A percentile compares a stretch with the other conserved stretches of the same genome.
Evolutionary conservation across 2,113 vertebrate genomes (phyloP).

Genomic region (Loxodonta africana): DNA sequence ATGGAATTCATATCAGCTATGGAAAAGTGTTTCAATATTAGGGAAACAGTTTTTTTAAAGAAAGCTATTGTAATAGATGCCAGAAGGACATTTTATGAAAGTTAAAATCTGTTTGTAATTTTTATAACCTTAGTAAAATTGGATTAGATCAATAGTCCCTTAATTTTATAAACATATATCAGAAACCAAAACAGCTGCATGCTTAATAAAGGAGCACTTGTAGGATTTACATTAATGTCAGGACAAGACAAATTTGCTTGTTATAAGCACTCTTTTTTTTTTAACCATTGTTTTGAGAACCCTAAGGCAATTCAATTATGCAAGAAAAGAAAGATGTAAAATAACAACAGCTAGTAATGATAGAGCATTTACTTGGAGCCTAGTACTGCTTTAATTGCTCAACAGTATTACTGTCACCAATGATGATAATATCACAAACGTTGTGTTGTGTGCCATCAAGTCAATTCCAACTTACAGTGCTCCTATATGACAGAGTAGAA

Average conservation of each 20-base stretch:
- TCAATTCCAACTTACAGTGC: too few relatives aligned
- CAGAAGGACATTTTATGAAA: slow-evolving; percentile 11
- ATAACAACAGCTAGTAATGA: slow-evolving; percentile 39
- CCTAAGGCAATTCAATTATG: not conserved
- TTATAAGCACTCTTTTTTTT: not conserved
- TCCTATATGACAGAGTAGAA: too few relatives aligned
- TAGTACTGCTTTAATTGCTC: not conserved
- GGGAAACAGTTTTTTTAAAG: slow-evolving; percentile 21
- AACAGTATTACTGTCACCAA: slow-evolving; percentile 3
- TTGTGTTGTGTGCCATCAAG: too few relatives aligned
- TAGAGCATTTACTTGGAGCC: slow-evolving; percentile 31
- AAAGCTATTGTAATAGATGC: not conserved
- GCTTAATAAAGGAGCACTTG: not conserved
- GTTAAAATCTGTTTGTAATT: not conserved
- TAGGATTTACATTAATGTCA: slow-evolving; percentile 25
- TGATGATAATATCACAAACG: not conserved
- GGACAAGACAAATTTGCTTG: not conserved
- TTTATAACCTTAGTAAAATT: slow-evolving; percentile 35
- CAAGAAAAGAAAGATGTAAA: not conserved
- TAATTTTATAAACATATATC: slow-evolving; percentile 11
- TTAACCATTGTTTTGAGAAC: not conserved
- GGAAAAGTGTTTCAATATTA: slow-evolving; percentile 24
- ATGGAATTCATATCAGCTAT: slow-evolving; percentile 11
- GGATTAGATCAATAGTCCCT: not conserved
- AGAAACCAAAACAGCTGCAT: not conserved